Evolutionary conservation across 2,888 invertebrate species (phyloP).

Genomic region (Saturnia pavonia): DNA sequence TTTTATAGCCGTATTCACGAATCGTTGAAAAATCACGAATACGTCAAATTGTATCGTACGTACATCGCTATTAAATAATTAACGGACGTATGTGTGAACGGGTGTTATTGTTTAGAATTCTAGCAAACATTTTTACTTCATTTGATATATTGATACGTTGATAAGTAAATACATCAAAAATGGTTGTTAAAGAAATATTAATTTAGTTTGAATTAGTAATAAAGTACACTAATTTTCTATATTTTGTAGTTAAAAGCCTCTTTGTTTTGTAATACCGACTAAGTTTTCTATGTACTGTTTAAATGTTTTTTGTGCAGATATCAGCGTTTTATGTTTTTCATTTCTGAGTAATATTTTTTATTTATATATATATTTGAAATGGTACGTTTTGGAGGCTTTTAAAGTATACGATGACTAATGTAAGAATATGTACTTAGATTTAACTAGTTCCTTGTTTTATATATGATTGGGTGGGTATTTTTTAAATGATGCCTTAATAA

Average conservation of each 20-base stretch:
- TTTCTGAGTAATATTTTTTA: conserved; percentile 62
- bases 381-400: conserved; percentile 78
- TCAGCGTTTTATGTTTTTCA: conserved; percentile 33
- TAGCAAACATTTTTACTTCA: too few relatives aligned
- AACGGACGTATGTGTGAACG: too few relatives aligned
- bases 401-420: conserved; percentile 77
- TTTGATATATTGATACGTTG: neutral
- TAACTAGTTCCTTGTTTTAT: conserved; percentile 74
- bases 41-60: too few relatives aligned
- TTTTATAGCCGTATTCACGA: too few relatives aligned
- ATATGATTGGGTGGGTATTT: conserved; percentile 58
- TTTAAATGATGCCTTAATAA: conserved; percentile 40
- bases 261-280: neutral
- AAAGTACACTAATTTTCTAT: conserved; percentile 12
- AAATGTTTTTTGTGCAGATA: neutral
- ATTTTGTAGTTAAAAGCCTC: conserved; percentile 14
- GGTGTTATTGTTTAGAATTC: too few relatives aligned
- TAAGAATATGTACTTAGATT: conserved; percentile 79
- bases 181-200: neutral
- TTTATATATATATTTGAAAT: conserved; percentile 55
- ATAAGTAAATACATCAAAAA: neutral
- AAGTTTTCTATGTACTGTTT: neutral
- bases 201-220: conserved; percentile 1
- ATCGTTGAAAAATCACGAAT: too few relatives aligned
- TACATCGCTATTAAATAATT: too few relatives aligned